phyloP scores from a whole-genome alignment of 2,888 invertebrate genomes.

The Ametastegia equiseti region DNA sequence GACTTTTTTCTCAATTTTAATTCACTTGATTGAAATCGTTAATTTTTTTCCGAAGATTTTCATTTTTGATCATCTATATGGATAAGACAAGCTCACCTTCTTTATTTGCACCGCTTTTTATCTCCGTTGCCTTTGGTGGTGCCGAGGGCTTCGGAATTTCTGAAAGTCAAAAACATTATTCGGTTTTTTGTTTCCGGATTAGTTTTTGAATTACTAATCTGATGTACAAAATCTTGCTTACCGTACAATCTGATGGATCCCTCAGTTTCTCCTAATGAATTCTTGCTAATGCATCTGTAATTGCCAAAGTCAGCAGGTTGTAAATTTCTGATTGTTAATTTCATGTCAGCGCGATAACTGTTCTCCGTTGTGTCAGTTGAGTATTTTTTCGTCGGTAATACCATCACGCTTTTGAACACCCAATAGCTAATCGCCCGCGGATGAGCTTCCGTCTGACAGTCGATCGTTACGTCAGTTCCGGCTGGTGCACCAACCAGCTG shows the following conservation, averaged over 20 bases:
- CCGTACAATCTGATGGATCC: slow-evolving; percentile 95
- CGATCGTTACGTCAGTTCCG: slow-evolving; percentile 93
- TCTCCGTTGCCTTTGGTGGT: slow-evolving; percentile 89
- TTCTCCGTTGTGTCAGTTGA: slow-evolving; percentile 90
- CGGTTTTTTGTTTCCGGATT: no score
- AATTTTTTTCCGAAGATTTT: neutral
- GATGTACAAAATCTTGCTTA: slow-evolving; percentile 77
- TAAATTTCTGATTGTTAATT: slow-evolving; percentile 90
- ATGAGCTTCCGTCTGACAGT: slow-evolving; percentile 95
- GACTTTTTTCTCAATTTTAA: neutral
- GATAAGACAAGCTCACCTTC: slow-evolving; percentile 80
- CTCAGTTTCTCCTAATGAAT: slow-evolving; percentile 95
- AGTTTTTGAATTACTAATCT: neutral
- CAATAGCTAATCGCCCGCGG: slow-evolving; percentile 95
- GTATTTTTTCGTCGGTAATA: slow-evolving; percentile 92
- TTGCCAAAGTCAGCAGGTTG: slow-evolving; percentile 92
- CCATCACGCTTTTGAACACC: slow-evolving; percentile 94
- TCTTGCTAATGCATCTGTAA: slow-evolving; percentile 95
- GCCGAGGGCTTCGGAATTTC: slow-evolving; percentile 94
- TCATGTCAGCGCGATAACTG: slow-evolving; percentile 94
- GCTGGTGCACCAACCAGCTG: slow-evolving; percentile 94
- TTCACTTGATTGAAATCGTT: neutral
- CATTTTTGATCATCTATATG: neutral
- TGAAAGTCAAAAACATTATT: slow-evolving; percentile 75
- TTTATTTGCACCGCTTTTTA: slow-evolving; percentile 86